A percentile compares a stretch with the other conserved stretches of the same genome.
Evolutionary conservation across 2,113 vertebrate species (phyloP).

Genomic region (Microtus montanus): DNA sequence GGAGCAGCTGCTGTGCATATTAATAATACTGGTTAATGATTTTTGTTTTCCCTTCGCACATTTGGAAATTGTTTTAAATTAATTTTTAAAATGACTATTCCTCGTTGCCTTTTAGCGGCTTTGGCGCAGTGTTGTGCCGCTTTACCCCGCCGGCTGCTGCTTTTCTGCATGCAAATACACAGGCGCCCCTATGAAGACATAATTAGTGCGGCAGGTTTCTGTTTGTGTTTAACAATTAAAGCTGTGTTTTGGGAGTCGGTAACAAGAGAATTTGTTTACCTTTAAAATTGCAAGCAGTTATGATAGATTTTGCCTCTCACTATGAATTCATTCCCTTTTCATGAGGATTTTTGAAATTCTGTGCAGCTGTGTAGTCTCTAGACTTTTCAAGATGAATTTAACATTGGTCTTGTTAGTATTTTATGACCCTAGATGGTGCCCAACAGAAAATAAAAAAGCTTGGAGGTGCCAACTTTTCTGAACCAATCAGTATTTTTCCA

Average conservation of each 20-base stretch:
- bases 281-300: neutral
- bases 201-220: constrained; percentile 15
- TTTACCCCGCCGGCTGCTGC: constrained; percentile 63
- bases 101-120: constrained; percentile 75
- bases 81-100: constrained; percentile 80
- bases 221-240: constrained; percentile 13
- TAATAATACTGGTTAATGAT: constrained; percentile 70
- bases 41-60: constrained; percentile 74
- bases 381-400: constrained; percentile 9
- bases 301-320: neutral
- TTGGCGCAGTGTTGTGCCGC: constrained; percentile 53
- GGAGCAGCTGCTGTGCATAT: constrained; percentile 69
- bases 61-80: constrained; percentile 79
- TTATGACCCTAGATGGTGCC: constrained; percentile 27
- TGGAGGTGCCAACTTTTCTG: constrained; percentile 15
- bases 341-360: neutral
- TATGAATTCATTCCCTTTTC: neutral
- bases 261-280: neutral
- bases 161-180: constrained; percentile 64
- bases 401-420: constrained; percentile 37
- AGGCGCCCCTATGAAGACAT: constrained; percentile 55
- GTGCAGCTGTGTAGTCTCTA: neutral
- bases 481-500: constrained; percentile 57
- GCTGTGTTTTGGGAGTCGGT: neutral
- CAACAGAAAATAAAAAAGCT: constrained; percentile 40